Conservation (phyloP, 2,888 invertebrate genomes). For the Euclidia mi region DNA sequence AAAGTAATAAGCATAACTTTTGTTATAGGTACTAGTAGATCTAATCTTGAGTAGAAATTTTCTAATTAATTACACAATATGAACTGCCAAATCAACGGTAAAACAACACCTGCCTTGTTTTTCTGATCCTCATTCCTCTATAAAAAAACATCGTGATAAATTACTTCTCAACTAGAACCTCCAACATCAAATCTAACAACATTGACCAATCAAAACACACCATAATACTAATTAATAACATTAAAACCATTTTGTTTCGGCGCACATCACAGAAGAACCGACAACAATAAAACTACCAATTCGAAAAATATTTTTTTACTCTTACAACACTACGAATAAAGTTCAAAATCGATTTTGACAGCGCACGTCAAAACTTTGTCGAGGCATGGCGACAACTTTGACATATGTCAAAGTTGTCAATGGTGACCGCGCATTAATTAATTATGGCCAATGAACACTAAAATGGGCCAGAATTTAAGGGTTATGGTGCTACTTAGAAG, state of each 20-base stretch:
- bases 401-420: slow-evolving; percentile 83
- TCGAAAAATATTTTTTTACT: slow-evolving; percentile 20
- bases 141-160: not conserved
- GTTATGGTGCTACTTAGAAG: not conserved
- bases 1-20: no score
- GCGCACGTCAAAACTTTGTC: slow-evolving; percentile 43
- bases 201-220: slow-evolving; percentile 57
- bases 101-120: slow-evolving; percentile 3
- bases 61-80: not conserved
- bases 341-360: slow-evolving; percentile 47
- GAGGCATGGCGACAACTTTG: slow-evolving; percentile 69
- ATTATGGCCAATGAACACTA: slow-evolving; percentile 70
- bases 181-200: slow-evolving; percentile 42
- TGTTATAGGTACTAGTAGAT: no score
- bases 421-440: slow-evolving; percentile 76
- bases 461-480: slow-evolving; percentile 47
- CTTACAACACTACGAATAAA: slow-evolving; percentile 43
- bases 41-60: no score
- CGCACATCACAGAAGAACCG: slow-evolving; percentile 49
- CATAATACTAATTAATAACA: slow-evolving; percentile 61
- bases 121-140: not conserved
- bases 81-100: not conserved
- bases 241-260: slow-evolving; percentile 55
- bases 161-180: slow-evolving; percentile 9
- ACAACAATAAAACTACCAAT: slow-evolving; percentile 29